Percentiles rank a stretch among this genome's conserved stretches.
These are phyloP conservation scores for Amphimallon solstitiale DNA, from an alignment of 2,888 invertebrate genomes.

Conservation along the genomic window DNA sequence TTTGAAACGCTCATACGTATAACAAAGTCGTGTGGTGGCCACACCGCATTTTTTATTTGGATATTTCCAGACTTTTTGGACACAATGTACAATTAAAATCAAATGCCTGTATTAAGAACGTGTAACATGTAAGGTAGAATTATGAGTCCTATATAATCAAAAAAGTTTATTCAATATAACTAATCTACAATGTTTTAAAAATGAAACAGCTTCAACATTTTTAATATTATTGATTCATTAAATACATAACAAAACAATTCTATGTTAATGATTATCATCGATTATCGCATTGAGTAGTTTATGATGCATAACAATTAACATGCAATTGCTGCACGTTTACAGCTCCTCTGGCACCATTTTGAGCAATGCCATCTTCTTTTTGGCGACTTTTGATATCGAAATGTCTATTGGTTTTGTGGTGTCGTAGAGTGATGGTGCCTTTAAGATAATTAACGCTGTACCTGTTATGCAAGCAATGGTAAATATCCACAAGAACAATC, in stretches of 20 bases:
- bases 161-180: slow-evolving; percentile 56
- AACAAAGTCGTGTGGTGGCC: too few species aligned
- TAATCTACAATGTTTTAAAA: slow-evolving; percentile 55
- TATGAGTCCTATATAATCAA: slow-evolving; percentile 45
- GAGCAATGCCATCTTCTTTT: slow-evolving; percentile 87
- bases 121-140: not conserved
- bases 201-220: slow-evolving; percentile 56
- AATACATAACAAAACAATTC: slow-evolving; percentile 58
- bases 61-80: too few species aligned
- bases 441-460: slow-evolving; percentile 86
- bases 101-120: too few species aligned
- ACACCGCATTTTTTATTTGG: too few species aligned
- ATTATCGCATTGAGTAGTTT: slow-evolving; percentile 53
- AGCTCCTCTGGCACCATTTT: slow-evolving; percentile 81
- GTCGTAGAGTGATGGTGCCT: slow-evolving; percentile 93
- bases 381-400: slow-evolving; percentile 89
- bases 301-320: slow-evolving; percentile 42
- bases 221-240: slow-evolving; percentile 55
- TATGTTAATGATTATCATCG: slow-evolving; percentile 62
- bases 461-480: slow-evolving; percentile 93
- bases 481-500: slow-evolving; percentile 95
- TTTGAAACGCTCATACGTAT: too few species aligned
- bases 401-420: slow-evolving; percentile 90
- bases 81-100: too few species aligned
- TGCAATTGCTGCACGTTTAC: slow-evolving; percentile 47